Percentiles rank a stretch among this genome's conserved stretches.
These are phyloP conservation scores for Crocuta crocuta DNA, from an alignment of 2,113 vertebrate species.

Conservation along the genomic window DNA sequence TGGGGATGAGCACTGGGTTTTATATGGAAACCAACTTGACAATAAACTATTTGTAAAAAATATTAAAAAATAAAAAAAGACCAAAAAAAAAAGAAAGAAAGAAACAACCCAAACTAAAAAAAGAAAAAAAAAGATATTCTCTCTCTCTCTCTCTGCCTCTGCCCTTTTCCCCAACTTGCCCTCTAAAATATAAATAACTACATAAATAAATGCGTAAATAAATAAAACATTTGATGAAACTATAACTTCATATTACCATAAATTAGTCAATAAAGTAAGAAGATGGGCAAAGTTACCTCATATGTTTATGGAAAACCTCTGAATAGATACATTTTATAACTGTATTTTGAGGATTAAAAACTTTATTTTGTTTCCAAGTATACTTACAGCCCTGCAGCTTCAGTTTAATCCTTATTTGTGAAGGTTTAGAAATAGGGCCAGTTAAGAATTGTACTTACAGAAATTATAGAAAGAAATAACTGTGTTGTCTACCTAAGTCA, in stretches of 20 bases:
- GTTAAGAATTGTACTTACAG: background rate
- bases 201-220: too few species aligned
- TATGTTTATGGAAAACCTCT: background rate
- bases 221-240: background rate
- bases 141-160: too few species aligned
- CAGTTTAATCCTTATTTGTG: background rate
- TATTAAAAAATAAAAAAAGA: too few species aligned
- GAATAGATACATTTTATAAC: background rate
- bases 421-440: background rate
- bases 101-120: too few species aligned
- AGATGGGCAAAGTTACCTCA: background rate
- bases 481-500: background rate
- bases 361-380: background rate
- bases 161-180: too few species aligned
- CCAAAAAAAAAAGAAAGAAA: too few species aligned
- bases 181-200: too few species aligned
- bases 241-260: background rate
- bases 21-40: too few species aligned
- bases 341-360: background rate
- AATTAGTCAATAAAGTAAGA: background rate
- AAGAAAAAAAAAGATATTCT: too few species aligned
- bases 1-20: too few species aligned
- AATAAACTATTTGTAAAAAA: too few species aligned
- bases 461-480: background rate
- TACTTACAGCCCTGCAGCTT: background rate